Conservation (phyloP, 2,797 vertebrate species). For the Thamnophis elegans region DNA sequence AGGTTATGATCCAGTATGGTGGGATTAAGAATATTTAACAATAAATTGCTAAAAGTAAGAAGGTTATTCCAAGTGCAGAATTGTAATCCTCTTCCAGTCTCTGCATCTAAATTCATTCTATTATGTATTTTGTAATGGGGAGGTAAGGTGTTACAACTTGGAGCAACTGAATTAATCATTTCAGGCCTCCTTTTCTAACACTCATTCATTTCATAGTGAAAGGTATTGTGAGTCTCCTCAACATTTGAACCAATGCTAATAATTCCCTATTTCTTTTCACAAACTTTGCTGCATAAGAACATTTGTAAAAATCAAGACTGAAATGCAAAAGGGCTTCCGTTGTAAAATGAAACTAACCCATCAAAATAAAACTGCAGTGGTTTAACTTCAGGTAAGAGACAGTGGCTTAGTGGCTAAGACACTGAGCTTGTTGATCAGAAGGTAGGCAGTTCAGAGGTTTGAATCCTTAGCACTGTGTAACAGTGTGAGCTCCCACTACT, state of each 20-base stretch:
- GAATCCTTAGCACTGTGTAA: no score
- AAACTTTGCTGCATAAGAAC: not conserved
- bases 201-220: not conserved
- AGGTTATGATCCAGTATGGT: not conserved
- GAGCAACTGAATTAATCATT: not conserved
- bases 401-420: no score
- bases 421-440: no score
- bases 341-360: not conserved
- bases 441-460: no score
- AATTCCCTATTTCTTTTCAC: not conserved
- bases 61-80: not conserved
- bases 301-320: not conserved
- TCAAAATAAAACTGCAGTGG: conserved; percentile 35
- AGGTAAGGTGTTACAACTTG: not conserved
- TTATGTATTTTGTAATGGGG: not conserved
- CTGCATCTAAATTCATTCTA: not conserved
- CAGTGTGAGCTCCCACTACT: no score
- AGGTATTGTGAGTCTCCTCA: not conserved
- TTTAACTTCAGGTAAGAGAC: not conserved
- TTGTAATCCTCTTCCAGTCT: conserved; percentile 34
- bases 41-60: conserved; percentile 7
- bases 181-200: not conserved
- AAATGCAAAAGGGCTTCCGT: not conserved
- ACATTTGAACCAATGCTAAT: not conserved
- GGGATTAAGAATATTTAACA: not conserved